Evolutionary conservation across 2,113 vertebrate genomes (phyloP).

Genomic region (Herpailurus yagouaroundi): DNA sequence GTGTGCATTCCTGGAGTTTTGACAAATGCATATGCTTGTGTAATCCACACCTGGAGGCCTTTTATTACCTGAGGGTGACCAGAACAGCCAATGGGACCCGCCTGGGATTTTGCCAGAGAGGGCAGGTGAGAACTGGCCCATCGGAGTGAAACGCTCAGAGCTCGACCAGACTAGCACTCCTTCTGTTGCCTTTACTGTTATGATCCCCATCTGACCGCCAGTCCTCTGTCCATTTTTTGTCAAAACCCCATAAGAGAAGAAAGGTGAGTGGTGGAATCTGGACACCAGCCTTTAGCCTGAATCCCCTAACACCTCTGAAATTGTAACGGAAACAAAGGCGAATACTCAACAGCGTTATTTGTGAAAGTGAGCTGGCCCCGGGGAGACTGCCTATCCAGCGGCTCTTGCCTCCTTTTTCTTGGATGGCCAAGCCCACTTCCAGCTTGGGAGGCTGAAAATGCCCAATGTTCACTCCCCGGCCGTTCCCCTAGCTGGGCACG

Average conservation of each 20-base stretch:
- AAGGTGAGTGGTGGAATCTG: neutral
- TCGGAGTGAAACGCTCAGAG: neutral
- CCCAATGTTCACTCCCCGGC: neutral
- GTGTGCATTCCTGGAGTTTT: neutral
- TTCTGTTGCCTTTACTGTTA: neutral
- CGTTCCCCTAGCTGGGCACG: neutral
- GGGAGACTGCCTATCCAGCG: neutral
- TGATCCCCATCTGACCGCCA: neutral
- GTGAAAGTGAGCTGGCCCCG: neutral
- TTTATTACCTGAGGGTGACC: neutral
- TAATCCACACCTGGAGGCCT: neutral
- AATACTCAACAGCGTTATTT: neutral
- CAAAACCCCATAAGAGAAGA: neutral
- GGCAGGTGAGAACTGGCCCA: neutral
- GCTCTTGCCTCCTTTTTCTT: neutral
- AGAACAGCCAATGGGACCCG: neutral
- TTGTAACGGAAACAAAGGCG: neutral
- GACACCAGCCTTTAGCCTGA: neutral
- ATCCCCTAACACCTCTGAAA: neutral
- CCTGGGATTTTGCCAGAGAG: neutral
- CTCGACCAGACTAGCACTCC: neutral
- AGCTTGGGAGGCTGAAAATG: neutral
- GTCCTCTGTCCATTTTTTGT: neutral
- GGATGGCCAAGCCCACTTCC: neutral
- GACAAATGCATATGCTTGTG: neutral